Evolutionary conservation across 1,140 invertebrate species (phyloP).

Genomic region (Bombus ignitus): DNA sequence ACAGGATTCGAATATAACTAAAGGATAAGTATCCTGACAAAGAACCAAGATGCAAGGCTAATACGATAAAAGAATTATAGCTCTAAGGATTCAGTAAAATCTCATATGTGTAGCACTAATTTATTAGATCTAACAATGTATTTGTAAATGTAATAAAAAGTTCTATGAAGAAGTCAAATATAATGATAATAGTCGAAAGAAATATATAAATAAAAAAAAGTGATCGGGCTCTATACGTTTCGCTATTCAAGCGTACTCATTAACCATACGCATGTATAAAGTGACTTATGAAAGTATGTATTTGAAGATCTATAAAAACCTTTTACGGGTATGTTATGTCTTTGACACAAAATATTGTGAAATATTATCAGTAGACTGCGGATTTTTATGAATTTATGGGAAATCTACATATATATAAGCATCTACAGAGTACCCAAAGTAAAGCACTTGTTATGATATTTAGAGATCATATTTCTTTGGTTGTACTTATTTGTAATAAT

Average conservation of each 20-base stretch:
- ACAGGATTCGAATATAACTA: not conserved
- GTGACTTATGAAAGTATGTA: not conserved
- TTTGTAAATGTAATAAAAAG: not conserved
- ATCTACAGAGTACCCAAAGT: no score
- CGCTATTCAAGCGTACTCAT: not conserved
- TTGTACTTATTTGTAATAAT: no score
- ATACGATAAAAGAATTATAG: no score
- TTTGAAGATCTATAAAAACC: no score
- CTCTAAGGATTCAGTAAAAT: not conserved
- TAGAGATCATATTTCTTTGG: no score
- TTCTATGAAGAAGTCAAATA: not conserved
- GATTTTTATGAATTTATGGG: no score
- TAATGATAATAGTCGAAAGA: not conserved
- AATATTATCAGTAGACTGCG: no score
- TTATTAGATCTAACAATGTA: not conserved
- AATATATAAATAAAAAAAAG: not conserved
- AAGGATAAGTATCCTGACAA: not conserved
- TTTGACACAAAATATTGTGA: no score
- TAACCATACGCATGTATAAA: not conserved
- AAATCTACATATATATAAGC: no score
- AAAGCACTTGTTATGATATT: no score
- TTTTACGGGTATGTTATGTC: no score
- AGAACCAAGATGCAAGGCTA: not conserved
- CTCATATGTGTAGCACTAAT: not conserved
- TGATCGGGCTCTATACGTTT: not conserved